These are phyloP conservation scores for Brachyalestes nurse DNA, from an alignment of 2,797 vertebrate genomes.

Conservation along the genomic window DNA sequence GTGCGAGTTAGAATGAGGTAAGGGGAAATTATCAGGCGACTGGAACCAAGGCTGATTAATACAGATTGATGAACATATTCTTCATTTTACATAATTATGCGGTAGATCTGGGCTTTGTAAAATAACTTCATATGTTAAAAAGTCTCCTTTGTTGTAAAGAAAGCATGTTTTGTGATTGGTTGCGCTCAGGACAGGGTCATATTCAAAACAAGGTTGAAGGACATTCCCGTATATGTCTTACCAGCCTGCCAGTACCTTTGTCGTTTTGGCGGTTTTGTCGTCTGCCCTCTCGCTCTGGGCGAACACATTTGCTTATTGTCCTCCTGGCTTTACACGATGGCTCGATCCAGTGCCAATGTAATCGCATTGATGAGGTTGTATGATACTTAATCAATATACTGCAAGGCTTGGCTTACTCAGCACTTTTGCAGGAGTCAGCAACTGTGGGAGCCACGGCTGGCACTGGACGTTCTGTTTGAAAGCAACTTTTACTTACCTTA, in stretches of 20 bases:
- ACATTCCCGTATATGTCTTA: background rate
- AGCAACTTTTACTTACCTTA: constrained; percentile 39
- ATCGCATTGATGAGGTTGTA: constrained; percentile 63
- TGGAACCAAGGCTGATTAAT: background rate
- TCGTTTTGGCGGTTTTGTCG: constrained; percentile 1
- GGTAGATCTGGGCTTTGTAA: background rate
- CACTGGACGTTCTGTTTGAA: constrained; percentile 32
- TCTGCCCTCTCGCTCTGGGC: constrained; percentile 5
- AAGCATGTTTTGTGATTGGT: background rate
- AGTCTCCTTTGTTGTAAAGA: constrained; percentile 4
- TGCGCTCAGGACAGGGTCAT: background rate
- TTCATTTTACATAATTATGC: background rate
- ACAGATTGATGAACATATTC: background rate
- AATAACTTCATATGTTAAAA: constrained; percentile 16
- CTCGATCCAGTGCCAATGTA: constrained; percentile 49
- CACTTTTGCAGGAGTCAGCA: constrained; percentile 40
- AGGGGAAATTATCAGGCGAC: constrained; percentile 4
- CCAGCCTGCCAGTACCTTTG: background rate
- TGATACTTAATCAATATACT: constrained; percentile 70
- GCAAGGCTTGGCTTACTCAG: constrained; percentile 58
- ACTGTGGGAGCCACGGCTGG: constrained; percentile 35
- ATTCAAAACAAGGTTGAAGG: constrained; percentile 20
- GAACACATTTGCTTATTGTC: constrained; percentile 34
- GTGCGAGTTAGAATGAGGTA: constrained; percentile 50
- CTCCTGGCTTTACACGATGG: constrained; percentile 31